Base-by-base conservation (phyloP, 2,888 invertebrate species). In the Lottia scabra region DNA sequence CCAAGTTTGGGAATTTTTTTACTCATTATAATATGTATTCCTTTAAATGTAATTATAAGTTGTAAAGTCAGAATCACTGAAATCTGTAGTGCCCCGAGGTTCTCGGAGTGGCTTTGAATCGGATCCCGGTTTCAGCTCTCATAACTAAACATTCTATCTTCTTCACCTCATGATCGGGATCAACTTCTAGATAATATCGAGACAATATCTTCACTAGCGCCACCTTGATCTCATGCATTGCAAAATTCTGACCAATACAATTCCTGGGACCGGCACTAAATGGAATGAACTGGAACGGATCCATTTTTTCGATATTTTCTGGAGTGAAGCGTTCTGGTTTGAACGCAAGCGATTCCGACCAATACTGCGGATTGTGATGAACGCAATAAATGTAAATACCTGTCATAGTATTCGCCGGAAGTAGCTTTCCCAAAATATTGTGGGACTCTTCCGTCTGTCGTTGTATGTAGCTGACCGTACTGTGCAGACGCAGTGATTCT, bases 221-320 rank as follows among this genome's bases (percentile, higher is more conserved):
- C 5, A 83, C 76, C 77, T 86, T 87, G 79, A 85, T 81, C 68
- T 85, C 86, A 77, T 86, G 75, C 84, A 87, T 82, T n/a, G 87
- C 87, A 80, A 87, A 87, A 65, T 82, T 80, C 72, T 87, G 85
- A 5, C 87, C 87, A 66, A 87, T 87, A 70, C 87, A 87, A 70
- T 87, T 87, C 64, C 83, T 81, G 30, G 86, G 84, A 23, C 87
- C 87, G 15, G 86, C 86, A 19, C 85, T 84, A 67, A 86, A 86
- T 5, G 86, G 86, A 8, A 86, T 74, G 73, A 78, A 85, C 10
- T 76, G 74, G 73, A 75, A 84, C n/a, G 80, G 74, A 67, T 86
- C 83, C 68, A 78, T 78, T 38, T 80, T 80, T 13, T 78, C 80
- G 8, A 78, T 73, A 72, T 82, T 81, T 62, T 85, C 84, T 4